Percentiles rank a stretch among this genome's conserved stretches.
Evolutionary conservation across 2,113 vertebrate species (phyloP).

Genomic region (Atlantisia rogersi): DNA sequence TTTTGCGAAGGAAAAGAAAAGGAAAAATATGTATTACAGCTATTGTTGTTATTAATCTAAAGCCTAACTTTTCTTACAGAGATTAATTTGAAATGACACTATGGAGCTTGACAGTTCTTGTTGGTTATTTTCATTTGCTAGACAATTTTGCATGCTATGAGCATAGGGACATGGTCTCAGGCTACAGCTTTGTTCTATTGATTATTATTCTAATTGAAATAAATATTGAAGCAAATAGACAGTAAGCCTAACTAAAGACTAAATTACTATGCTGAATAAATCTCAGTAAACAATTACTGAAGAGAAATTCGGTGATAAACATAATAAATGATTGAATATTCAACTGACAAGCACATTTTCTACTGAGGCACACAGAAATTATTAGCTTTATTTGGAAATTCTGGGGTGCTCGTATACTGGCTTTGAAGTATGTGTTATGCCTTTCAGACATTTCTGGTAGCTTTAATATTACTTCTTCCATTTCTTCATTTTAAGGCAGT

Average conservation of each 20-base stretch:
- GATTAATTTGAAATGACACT: slow-evolving; percentile 69
- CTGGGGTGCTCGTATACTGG: not conserved
- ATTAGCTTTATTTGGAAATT: not conserved
- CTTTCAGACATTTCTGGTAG: not conserved
- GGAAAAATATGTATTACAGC: not conserved
- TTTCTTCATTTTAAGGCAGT: not conserved
- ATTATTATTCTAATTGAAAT: slow-evolving; percentile 66
- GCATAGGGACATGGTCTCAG: slow-evolving; percentile 26
- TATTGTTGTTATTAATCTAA: slow-evolving; percentile 30
- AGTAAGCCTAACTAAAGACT: slow-evolving; percentile 24
- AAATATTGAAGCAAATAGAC: slow-evolving; percentile 38
- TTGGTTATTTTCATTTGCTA: slow-evolving; percentile 68
- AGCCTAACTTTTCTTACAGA: slow-evolving; percentile 9
- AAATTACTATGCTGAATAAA: not conserved
- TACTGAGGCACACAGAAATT: not conserved
- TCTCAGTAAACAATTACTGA: slow-evolving; percentile 42
- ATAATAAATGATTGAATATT: not conserved
- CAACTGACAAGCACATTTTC: not conserved
- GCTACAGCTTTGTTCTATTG: slow-evolving; percentile 42
- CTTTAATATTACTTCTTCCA: not conserved
- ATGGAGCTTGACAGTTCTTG: slow-evolving; percentile 16
- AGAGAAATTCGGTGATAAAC: not conserved
- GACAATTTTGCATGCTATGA: slow-evolving; percentile 69
- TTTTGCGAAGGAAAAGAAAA: slow-evolving; percentile 10
- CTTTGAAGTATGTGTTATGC: not conserved